A percentile compares a stretch with the other conserved stretches of the same genome.
phyloP scores from a whole-genome alignment of 1,140 invertebrate species.

The Dreissena polymorpha region DNA sequence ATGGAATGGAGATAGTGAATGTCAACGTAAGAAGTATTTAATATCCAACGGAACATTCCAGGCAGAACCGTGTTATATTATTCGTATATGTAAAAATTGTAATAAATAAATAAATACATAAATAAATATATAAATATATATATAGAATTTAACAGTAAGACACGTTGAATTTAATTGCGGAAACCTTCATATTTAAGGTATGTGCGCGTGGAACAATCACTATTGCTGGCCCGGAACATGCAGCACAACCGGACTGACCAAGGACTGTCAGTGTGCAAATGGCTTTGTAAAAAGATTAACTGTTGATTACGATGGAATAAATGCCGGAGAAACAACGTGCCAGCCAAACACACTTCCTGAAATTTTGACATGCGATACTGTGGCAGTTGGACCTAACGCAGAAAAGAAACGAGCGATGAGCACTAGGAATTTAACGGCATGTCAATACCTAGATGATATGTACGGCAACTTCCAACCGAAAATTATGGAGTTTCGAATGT shows the following conservation, averaged over 20 bases:
- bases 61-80: too few species aligned
- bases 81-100: too few species aligned
- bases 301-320: background rate
- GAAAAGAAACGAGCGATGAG: background rate
- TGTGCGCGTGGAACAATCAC: slow-evolving; percentile 16
- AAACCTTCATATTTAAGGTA: background rate
- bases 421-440: background rate
- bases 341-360: background rate
- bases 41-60: too few species aligned
- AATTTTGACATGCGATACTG: slow-evolving; percentile 5
- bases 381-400: background rate
- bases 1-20: too few species aligned
- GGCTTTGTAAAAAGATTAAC: background rate
- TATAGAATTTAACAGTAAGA: too few species aligned
- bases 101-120: too few species aligned
- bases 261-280: slow-evolving; percentile 6
- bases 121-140: too few species aligned
- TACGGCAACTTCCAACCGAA: slow-evolving; percentile 33
- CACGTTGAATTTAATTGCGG: too few species aligned
- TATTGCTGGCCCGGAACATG: slow-evolving; percentile 26
- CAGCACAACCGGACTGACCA: background rate
- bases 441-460: slow-evolving; percentile 14
- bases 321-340: slow-evolving; percentile 6
- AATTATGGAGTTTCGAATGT: background rate
- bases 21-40: too few species aligned